Base-by-base conservation (phyloP, 1,140 invertebrate species). In the Heliconius eleuchia region DNA sequence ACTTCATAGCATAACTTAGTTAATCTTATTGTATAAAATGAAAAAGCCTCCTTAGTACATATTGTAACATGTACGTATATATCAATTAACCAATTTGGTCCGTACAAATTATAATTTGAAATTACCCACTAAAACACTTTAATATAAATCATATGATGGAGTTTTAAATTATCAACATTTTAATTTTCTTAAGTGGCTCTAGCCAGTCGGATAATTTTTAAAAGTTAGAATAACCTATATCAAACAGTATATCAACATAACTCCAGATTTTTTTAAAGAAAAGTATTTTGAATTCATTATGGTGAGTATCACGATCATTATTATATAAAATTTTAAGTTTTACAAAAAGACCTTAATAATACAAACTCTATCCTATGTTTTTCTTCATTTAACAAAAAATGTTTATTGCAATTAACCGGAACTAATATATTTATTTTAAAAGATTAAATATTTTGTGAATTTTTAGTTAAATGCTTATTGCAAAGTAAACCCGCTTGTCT, bases 401-500 rank as follows among this genome's bases (percentile, higher is more conserved):
- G n/a, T 66, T 66, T 30, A 66, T 66, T 66, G 27, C 60, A 66
- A 66, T 13, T 8, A 57, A 57, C 18, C 55, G 7, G 5, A 8
- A 27, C 55, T 57, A 57, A n/a, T 23, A 37, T 37, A 37, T 37
- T 3, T 57, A 23, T 57, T 9, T 27, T 11, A 66, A 66, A 27
- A 5, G 4, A 13, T 66, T 13, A 66, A 66, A 66, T 16, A 66
- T 66, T 66, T 66, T 66, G 23, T 66, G 3, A 66, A 66, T 66
- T 5, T 3, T 66, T 66, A 66, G 6, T 11, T 66, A 30, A 66
- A 66, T 66, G 27, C 60, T 66, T 84, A 86, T 83, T 86, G 82
- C 85, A 86, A 83, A 80, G 73, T 76, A 78, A 23, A 86, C 85
- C 85, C 86, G 85, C 83, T 57, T 77, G 73, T 60, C 76, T 80